Evolutionary conservation across 2,797 vertebrate genomes (phyloP).

Genomic region (Danio kyathit): DNA sequence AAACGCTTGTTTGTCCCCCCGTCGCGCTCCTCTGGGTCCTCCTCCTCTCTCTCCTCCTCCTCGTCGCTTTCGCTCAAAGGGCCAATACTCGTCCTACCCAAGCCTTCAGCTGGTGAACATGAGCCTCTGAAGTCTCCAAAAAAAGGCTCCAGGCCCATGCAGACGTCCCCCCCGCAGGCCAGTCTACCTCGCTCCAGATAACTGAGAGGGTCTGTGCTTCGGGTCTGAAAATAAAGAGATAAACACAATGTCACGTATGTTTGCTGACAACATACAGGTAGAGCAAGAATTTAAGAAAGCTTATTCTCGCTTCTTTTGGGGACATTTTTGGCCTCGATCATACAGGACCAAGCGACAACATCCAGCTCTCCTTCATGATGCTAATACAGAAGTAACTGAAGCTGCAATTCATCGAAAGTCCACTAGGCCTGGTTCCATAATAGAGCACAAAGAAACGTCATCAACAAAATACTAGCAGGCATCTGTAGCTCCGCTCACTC

Average conservation of each 20-base stretch:
- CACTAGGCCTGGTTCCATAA: too few species aligned
- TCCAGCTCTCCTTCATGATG: too few species aligned
- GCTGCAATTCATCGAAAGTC: too few species aligned
- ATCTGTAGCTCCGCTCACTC: too few species aligned
- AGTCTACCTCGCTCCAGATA: constrained; percentile 78
- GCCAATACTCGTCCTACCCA: constrained; percentile 81
- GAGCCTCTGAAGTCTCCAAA: constrained; percentile 80
- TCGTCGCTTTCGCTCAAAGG: constrained; percentile 90
- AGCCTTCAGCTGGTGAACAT: constrained; percentile 81
- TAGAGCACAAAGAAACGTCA: too few species aligned
- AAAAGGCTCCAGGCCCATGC: constrained; percentile 79
- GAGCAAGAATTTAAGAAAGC: background rate
- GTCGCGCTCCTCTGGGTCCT: constrained; percentile 70
- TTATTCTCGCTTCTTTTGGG: background rate
- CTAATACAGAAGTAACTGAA: too few species aligned
- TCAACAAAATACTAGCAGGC: too few species aligned
- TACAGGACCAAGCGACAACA: too few species aligned
- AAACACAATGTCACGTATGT: background rate
- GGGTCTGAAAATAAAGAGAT: constrained; percentile 68
- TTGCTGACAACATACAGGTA: background rate
- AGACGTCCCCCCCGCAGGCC: constrained; percentile 76
- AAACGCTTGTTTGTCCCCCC: constrained; percentile 84
- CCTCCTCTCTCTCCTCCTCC: constrained; percentile 78
- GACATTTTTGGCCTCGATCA: background rate
- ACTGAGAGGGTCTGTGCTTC: constrained; percentile 80